Base-by-base conservation (phyloP, 2,113 vertebrate species). In the Bufo gargarizans region DNA sequence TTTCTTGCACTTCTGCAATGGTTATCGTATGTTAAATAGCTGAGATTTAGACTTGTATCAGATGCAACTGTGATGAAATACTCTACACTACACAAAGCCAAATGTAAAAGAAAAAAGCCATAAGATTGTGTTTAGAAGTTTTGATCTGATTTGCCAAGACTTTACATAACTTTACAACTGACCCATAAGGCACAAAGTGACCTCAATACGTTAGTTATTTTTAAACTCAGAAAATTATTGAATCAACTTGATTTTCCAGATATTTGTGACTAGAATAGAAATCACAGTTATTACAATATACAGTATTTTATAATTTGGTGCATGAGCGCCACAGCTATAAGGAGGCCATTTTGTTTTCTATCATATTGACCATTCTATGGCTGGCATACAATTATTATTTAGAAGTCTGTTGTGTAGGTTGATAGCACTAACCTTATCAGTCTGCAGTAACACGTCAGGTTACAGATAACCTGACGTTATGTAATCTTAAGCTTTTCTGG, bases 1-100 rank as follows among this genome's bases (percentile, higher is more conserved):
- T 91, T 91, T 91, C 55, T 88, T 71, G 2, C 67, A 89, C 91
- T 83, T n/a, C 2, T 56, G 63, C 16, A 17, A 11, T 20, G 56
- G 76, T 47, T 47, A 76, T 49, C 33, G 14, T 13, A 47, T 78
- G 55, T 45, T 59, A 16, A 72, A 43, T 4, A 56, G 50, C 10
- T 55, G 45, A 9, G 16, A 20, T 77, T 77, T 6, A 76, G 45
- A 1, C 19, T 58, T 33, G 43, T 76, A 49, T 10, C 4, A 19
- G 45, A 16, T 49, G 47, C 20, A 50, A 76, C 45, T 33, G 17
- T 20, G 45, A 76, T 47, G 6, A 19, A 49, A 49, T 7, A 8
- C 16, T 14, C 45, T 16, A 5, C 69, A 49, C 45, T 49, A 47
- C 9, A 76, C 14, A 72, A 47, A 45, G 69, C 20, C 43, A 22